Evolutionary conservation across 1,140 invertebrate genomes (phyloP), one percentile per base, ranked within the genome.

Genomic region (Pseudomyrmex pallidus): DNA sequence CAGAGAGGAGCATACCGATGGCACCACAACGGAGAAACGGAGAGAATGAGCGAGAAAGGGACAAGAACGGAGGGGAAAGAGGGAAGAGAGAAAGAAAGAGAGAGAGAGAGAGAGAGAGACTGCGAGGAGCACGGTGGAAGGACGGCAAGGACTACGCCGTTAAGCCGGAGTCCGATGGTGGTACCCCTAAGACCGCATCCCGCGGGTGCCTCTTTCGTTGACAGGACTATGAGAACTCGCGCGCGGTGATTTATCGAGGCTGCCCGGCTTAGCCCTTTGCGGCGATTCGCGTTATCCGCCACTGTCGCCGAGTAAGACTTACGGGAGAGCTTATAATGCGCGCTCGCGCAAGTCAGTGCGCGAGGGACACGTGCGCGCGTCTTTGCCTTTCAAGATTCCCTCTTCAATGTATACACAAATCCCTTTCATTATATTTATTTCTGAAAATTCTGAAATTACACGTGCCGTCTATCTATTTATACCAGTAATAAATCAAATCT

Each of bases 191-290:
- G 86, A 86, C 82, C 85, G 72, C 72, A 84, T 87, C 85, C 85
- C 86, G 86, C 82, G 86, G 86, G 86, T 86, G 80, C 86, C 86
- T 86, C 86, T 87, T 84, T 87, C 86, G 85, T 88, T 87, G 87
- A 88, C 87, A 88, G 87, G 83, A 88, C 87, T 88, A 88, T 88
- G 87, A 88, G 87, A 87, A 87, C 87, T 88, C 83, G 87, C 83
- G 82, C 87, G 84, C 86, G 74, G 87, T 88, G 86, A 88, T 88
- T 88, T 88, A 88, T 88, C 87, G 86, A 88, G 76, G 68, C 87
- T 87, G 74, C 77, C 85, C 74, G 84, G 78, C 85, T 74, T 87
- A 84, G 85, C 70, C 86, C 87, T 88, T 88, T 88, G 86, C 87
- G 85, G 86, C 83, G 86, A 84, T 76, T 88, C 82, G 87, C 87